These are phyloP conservation scores for Xyrauchen texanus DNA, from an alignment of 2,113 vertebrate species.

Conservation along the genomic window DNA sequence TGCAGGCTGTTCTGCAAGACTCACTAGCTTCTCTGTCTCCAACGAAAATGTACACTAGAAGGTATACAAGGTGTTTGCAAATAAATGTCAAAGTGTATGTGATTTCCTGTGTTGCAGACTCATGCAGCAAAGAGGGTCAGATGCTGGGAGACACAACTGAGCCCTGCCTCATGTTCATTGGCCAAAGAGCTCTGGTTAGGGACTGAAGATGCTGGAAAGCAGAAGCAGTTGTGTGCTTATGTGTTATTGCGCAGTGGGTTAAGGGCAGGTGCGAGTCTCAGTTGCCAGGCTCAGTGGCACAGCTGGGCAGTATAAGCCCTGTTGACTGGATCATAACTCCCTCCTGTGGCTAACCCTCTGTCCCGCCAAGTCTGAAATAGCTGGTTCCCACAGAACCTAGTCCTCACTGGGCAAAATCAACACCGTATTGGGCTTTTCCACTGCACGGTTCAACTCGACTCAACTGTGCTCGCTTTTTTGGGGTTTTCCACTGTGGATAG, in stretches of 20 bases:
- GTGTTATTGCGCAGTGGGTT: slow-evolving; percentile 26
- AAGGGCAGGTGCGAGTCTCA: slow-evolving; percentile 58
- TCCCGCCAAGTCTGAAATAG: slow-evolving; percentile 55
- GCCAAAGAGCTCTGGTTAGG: slow-evolving; percentile 16
- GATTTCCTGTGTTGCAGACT: not conserved
- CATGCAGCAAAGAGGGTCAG: slow-evolving; percentile 10
- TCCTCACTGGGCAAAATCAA: slow-evolving; percentile 35
- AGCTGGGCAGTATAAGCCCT: slow-evolving; percentile 58
- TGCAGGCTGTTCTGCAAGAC: not conserved
- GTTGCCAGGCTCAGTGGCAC: slow-evolving; percentile 46
- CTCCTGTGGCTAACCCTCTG: slow-evolving; percentile 50
- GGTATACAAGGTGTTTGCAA: slow-evolving; percentile 43
- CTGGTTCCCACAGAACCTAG: slow-evolving; percentile 48
- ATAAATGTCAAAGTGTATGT: slow-evolving; percentile 19
- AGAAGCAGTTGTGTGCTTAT: slow-evolving; percentile 44
- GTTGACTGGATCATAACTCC: slow-evolving; percentile 42
- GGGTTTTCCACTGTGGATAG: no score
- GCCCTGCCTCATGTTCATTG: slow-evolving; percentile 13
- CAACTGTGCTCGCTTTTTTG: no score
- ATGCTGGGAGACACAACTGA: not conserved
- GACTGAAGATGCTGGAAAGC: slow-evolving; percentile 4
- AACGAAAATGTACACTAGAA: slow-evolving; percentile 10
- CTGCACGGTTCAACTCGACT: no score
- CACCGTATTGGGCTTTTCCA: no score
- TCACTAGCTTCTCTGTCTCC: not conserved